A percentile compares a stretch with the other conserved stretches of the same genome.
Evolutionary conservation across 2,797 vertebrate genomes (phyloP).

Genomic region (Salmo trutta): DNA sequence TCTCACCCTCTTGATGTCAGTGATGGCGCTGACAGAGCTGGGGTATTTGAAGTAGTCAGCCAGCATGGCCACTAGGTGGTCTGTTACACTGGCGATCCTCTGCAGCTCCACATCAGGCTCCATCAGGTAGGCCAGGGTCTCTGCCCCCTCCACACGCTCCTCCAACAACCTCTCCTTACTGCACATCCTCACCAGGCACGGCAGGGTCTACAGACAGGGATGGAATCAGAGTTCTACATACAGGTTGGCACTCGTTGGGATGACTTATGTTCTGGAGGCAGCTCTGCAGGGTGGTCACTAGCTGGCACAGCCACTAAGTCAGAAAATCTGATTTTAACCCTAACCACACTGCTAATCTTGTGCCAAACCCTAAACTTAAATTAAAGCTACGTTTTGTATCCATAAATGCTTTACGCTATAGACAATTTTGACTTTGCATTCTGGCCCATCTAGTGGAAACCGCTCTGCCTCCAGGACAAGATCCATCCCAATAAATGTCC

Average conservation of each 20-base stretch:
- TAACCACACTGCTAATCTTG: no score
- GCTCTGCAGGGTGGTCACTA: no score
- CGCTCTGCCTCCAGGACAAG: no score
- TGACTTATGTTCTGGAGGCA: no score
- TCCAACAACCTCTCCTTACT: constrained; percentile 95
- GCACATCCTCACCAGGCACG: constrained; percentile 98
- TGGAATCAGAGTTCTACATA: neutral
- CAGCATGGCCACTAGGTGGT: constrained; percentile 96
- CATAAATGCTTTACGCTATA: no score
- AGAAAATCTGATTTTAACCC: no score
- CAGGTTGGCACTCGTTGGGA: neutral
- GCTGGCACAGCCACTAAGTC: no score
- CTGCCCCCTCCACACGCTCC: constrained; percentile 95
- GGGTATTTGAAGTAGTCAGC: constrained; percentile 99
- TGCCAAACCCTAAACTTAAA: no score
- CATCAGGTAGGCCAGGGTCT: constrained; percentile 95
- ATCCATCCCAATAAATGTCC: no score
- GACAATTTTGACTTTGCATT: neutral
- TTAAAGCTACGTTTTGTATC: no score
- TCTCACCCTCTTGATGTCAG: constrained; percentile 97
- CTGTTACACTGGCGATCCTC: constrained; percentile 95
- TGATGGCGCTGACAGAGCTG: constrained; percentile 97
- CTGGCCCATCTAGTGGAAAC: neutral
- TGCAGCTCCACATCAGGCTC: constrained; percentile 97
- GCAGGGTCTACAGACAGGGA: constrained; percentile 82